Conservation (phyloP, 2,888 invertebrate genomes). For the Drosophila paucipuncta region DNA sequence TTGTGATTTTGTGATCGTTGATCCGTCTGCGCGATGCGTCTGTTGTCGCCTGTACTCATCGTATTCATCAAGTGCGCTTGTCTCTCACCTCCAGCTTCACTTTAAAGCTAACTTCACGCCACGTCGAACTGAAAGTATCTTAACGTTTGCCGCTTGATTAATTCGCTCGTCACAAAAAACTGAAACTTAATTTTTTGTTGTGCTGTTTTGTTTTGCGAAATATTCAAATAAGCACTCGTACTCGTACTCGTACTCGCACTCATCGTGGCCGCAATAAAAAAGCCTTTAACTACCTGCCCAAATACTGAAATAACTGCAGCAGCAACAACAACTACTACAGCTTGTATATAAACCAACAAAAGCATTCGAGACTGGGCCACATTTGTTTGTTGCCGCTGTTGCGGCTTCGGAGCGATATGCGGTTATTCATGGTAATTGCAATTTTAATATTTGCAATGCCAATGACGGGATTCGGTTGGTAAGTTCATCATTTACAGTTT, state of each 20-base stretch:
- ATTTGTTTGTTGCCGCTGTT: conserved; percentile 73
- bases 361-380: conserved; percentile 66
- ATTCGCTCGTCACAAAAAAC: conserved; percentile 60
- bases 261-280: conserved; percentile 60
- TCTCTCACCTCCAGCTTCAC: conserved; percentile 35
- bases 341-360: conserved; percentile 43
- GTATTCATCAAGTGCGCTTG: conserved; percentile 36
- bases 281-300: conserved; percentile 69
- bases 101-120: conserved; percentile 25
- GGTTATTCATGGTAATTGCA: conserved; percentile 92
- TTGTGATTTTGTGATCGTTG: conserved; percentile 31
- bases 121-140: conserved; percentile 44
- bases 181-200: conserved; percentile 35
- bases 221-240: conserved; percentile 62
- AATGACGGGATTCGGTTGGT: conserved; percentile 95
- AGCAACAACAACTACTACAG: conserved; percentile 35
- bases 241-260: conserved; percentile 9
- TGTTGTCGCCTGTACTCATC: conserved; percentile 35
- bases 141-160: conserved; percentile 66
- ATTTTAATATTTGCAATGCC: conserved; percentile 94
- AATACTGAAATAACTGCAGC: conserved; percentile 36
- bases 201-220: conserved; percentile 27
- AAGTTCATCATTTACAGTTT: conserved; percentile 86
- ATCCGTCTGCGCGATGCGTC: conserved; percentile 34
- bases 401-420: conserved; percentile 86